Evolutionary conservation across 1,140 invertebrate genomes (phyloP), one percentile per base, ranked within the genome.

Genomic region (Intoshia linei): DNA sequence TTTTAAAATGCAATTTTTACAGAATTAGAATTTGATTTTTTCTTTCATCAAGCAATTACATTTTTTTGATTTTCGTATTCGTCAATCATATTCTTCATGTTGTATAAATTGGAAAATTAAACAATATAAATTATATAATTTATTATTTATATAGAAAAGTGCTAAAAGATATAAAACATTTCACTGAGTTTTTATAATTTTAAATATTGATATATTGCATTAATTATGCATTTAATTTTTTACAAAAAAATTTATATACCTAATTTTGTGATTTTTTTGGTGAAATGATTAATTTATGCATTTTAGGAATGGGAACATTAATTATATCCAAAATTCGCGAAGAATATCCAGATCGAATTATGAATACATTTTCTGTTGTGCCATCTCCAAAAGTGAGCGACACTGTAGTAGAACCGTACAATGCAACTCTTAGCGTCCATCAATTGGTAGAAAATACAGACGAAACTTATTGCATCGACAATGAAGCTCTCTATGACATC

Each of bases 351-450:
- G 76, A 83, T 60, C 67, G 78, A 52, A 83, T 84, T 40, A 78
- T 83, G 68, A 71, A 72, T 51, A 74, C 75, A 21, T 83, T 75
- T 55, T 76, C 73, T 2, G 74, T 81, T 31, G 72, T 81, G 30
- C 76, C 77, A 33, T 79, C 76, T 19, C 73, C 76, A 13, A 77
- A 77, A 57, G 75, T 64, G n/a, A n/a, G n/a, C n/a, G 70, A 73
- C 45, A 72, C 69, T 1, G 70, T 73, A 2, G 71, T 73, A 1
- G 71, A 73, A 45, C 71, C 70, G 0, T 73, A 73, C 59, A 73
- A 73, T 47, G 67, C 68, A 1, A 70, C 68, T 0, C 59, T 73
- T 14, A 68, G 68, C 7, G 62, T 73, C 25, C 67, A 71, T 40
- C 68, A 71, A 43, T 49, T 73, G 38, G 67, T 72, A 1, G 69